Conservation (phyloP, 2,888 invertebrate genomes). For the Rhamnusium bicolor region DNA sequence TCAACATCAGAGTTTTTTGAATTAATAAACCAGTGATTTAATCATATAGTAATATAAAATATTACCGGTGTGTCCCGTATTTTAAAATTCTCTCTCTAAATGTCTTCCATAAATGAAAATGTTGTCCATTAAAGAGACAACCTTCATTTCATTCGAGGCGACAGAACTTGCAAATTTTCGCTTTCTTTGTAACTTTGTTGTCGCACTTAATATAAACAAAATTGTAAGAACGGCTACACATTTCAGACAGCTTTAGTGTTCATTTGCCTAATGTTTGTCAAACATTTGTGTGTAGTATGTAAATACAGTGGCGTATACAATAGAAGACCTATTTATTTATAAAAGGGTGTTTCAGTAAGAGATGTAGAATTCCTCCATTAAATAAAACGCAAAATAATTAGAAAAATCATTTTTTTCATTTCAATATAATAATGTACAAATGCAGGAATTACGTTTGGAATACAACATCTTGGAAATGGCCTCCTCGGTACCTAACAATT, state of each 20-base stretch:
- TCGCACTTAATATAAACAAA: conserved; percentile 12
- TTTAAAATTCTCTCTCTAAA: background rate
- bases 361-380: no score
- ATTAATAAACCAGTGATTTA: no score
- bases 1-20: no score
- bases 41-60: no score
- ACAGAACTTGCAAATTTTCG: conserved; percentile 4
- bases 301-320: background rate
- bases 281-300: conserved; percentile 3
- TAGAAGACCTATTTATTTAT: background rate
- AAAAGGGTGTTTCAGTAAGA: no score
- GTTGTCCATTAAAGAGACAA: background rate
- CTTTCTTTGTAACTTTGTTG: conserved; percentile 16
- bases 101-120: background rate
- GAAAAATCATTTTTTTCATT: no score
- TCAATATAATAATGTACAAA: no score
- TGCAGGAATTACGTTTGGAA: no score
- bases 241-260: conserved; percentile 16
- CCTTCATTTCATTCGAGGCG: background rate
- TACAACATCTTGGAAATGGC: no score
- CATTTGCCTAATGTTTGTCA: conserved; percentile 20
- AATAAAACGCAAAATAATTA: no score
- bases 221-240: conserved; percentile 7
- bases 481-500: no score
- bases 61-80: background rate